Conservation (phyloP, 2,113 vertebrate species). For the Chinchilla lanigera region DNA sequence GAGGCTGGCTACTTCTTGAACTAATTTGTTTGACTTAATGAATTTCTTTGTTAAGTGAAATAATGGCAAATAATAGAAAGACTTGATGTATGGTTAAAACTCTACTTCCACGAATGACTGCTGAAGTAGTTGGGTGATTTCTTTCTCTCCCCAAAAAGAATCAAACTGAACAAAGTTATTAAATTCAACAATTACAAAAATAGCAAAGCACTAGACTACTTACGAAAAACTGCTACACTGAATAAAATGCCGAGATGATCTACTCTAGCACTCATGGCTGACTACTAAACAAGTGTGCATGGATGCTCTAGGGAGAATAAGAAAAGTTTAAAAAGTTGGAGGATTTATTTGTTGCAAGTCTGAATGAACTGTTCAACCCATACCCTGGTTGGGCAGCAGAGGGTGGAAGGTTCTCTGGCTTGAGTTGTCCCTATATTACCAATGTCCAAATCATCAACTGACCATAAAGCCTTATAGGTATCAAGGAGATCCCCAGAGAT, state of each 20-base stretch:
- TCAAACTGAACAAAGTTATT: not conserved
- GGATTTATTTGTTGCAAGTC: not conserved
- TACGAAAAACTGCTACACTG: not conserved
- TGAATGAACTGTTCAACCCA: not conserved
- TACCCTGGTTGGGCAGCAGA: not conserved
- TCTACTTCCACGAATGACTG: not conserved
- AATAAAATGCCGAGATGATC: not conserved
- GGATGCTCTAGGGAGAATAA: not conserved
- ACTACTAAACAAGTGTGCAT: not conserved
- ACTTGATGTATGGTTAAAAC: conserved; percentile 16
- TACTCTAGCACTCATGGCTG: not conserved
- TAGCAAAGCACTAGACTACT: not conserved
- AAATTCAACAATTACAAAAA: not conserved
- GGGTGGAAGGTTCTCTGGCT: not conserved
- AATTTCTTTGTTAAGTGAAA: conserved; percentile 23
- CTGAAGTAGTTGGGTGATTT: not conserved
- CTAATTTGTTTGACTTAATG: conserved; percentile 10
- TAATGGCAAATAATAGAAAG: conserved; percentile 1
- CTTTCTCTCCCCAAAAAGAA: not conserved
- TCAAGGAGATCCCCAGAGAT: not conserved
- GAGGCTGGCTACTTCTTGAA: not conserved
- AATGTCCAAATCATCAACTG: not conserved
- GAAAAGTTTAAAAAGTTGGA: not conserved
- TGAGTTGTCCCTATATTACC: not conserved
- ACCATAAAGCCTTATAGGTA: not conserved